phyloP scores from a whole-genome alignment of 2,888 invertebrate genomes.

The Ecdyonurus torrentis region DNA sequence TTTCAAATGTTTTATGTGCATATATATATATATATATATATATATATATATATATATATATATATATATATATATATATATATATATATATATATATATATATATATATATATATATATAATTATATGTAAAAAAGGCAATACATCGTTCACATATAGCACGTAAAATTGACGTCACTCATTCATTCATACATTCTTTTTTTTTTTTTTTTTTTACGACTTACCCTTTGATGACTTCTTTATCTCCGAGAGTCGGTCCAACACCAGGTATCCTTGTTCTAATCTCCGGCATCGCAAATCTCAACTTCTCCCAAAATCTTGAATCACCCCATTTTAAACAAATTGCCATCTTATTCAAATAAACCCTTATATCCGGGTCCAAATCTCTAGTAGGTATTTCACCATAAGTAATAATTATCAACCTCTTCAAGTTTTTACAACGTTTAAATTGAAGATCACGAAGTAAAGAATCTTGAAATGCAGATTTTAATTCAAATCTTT shows the following conservation, averaged over 20 bases:
- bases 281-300: slow-evolving; percentile 68
- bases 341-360: slow-evolving; percentile 74
- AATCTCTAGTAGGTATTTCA: slow-evolving; percentile 71
- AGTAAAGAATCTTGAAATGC: slow-evolving; percentile 72
- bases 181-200: no score
- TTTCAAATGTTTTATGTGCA: no score
- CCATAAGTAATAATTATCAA: slow-evolving; percentile 82
- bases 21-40: no score
- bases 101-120: no score
- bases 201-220: no score
- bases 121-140: neutral
- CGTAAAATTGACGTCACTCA: no score
- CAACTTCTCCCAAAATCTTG: slow-evolving; percentile 93
- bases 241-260: no score
- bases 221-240: neutral
- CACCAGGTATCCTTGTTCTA: neutral
- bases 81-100: no score
- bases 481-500: slow-evolving; percentile 84
- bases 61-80: no score
- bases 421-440: slow-evolving; percentile 42
- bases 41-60: no score
- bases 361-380: slow-evolving; percentile 78
- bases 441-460: slow-evolving; percentile 38
- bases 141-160: neutral
- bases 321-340: slow-evolving; percentile 85